Base-by-base conservation (phyloP, 2,888 invertebrate species). In the Pollenia labialis region DNA sequence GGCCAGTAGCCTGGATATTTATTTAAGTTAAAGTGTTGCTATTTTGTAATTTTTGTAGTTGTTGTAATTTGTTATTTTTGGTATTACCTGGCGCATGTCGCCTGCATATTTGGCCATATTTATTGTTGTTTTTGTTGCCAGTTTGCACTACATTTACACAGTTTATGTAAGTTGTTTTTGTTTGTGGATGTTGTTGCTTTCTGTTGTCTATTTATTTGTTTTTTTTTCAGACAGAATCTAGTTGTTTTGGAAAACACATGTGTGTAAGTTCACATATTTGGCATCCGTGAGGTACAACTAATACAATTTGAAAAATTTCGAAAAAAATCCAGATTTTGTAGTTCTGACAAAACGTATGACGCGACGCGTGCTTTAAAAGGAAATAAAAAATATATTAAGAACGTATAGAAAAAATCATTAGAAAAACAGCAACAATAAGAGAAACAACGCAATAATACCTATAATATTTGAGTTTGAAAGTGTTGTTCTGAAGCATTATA, bases 81-180 rank as follows among this genome's bases (percentile, higher is more conserved):
- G 56, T 80, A 62, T 56, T 85, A 87, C 86, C 86, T 87, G 86
- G 86, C 86, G 86, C 86, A 87, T 85, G 85, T 82, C 85, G 71
- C 87, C 75, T 85, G 81, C 76, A 85, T 72, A 76, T 76, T 79
- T 87, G 79, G 66, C 46, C 44, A 48, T 80, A 71, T 75, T 66
- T 50, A 42, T 62, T 52, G 23, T 48, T 74, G 68, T 32, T 80
- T 40, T 48, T 85, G 64, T 58, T 81, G 50, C 76, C 76, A 66
- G 71, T 69, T 60, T 69, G 85, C 81, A 81, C 16, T 18, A 48
- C 42, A 83, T 72, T 81, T 81, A 14, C 77, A 64, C 12, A 48
- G 40, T 40, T 60, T 58, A 69, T 46, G 11, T 18, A 7, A 32
- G 52, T 62, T 62, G 56, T 58, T 42, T 66, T 68, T 79, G 44